Percentiles rank a stretch among this genome's conserved stretches.
phyloP scores from a whole-genome alignment of 2,113 vertebrate genomes.

The Crypturellus undulatus region DNA sequence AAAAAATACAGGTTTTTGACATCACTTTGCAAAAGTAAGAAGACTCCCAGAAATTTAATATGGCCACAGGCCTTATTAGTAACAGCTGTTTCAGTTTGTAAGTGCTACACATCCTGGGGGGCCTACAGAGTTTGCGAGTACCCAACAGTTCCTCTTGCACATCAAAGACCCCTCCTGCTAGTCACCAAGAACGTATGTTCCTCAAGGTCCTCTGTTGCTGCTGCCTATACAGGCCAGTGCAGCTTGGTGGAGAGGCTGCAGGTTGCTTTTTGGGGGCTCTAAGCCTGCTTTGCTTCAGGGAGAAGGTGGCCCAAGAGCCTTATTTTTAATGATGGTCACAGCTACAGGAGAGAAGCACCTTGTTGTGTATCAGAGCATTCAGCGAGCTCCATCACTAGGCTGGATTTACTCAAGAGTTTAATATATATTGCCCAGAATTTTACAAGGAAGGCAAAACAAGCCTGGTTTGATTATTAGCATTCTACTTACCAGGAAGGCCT shows the following conservation, averaged over 20 bases:
- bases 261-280: background rate
- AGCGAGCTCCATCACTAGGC: background rate
- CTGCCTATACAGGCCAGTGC: background rate
- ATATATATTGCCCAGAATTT: background rate
- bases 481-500: background rate
- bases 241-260: background rate
- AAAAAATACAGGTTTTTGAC: fast-evolving
- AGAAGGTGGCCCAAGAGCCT: background rate
- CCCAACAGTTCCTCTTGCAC: too few relatives aligned
- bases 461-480: background rate
- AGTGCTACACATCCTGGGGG: background rate
- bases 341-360: background rate
- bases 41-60: background rate
- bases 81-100: background rate
- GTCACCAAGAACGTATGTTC: background rate
- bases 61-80: background rate
- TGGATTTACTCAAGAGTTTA: background rate
- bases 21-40: background rate
- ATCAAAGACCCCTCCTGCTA: background rate
- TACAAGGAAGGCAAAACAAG: background rate
- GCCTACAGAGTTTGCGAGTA: background rate
- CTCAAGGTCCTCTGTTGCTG: background rate
- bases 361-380: background rate
- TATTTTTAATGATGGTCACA: background rate
- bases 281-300: background rate